Evolutionary conservation across 2,797 vertebrate genomes (phyloP).

Genomic region (Erethizon dorsatum): DNA sequence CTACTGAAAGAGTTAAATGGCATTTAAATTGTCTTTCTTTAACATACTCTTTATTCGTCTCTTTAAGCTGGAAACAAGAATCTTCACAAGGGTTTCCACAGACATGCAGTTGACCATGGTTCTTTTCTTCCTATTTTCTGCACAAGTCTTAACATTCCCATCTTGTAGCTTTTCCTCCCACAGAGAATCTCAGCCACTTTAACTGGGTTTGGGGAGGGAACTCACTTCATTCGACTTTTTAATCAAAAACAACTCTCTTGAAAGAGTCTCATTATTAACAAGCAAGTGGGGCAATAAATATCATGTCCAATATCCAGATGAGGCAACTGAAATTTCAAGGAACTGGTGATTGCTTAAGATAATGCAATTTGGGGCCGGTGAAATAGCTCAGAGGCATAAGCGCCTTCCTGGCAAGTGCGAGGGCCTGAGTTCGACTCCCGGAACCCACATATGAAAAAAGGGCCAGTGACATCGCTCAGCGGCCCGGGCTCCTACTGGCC

Average conservation of each 20-base stretch:
- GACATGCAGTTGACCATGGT: fast-evolving
- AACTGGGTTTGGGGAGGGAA: not conserved
- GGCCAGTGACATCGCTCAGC: too few relatives aligned
- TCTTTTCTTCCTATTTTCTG: not conserved
- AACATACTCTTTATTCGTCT: not conserved
- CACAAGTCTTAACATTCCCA: not conserved
- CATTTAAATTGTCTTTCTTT: not conserved
- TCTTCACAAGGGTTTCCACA: not conserved
- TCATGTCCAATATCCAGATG: not conserved
- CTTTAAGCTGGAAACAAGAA: not conserved
- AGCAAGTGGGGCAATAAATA: not conserved
- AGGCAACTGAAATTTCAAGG: not conserved
- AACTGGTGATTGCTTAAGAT: not conserved
- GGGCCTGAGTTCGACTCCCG: too few relatives aligned
- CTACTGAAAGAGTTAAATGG: not conserved
- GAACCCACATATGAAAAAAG: too few relatives aligned
- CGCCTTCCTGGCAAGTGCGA: too few relatives aligned
- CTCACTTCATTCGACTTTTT: not conserved
- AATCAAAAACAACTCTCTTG: not conserved
- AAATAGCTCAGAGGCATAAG: too few relatives aligned
- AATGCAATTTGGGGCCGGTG: not conserved
- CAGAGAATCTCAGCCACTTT: not conserved
- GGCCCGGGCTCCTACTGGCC: too few relatives aligned
- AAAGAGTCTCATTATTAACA: not conserved
- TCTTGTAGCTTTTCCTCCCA: not conserved